These are phyloP conservation scores for Gymnobelideus leadbeateri DNA, from an alignment of 2,113 vertebrate species.

Conservation along the genomic window DNA sequence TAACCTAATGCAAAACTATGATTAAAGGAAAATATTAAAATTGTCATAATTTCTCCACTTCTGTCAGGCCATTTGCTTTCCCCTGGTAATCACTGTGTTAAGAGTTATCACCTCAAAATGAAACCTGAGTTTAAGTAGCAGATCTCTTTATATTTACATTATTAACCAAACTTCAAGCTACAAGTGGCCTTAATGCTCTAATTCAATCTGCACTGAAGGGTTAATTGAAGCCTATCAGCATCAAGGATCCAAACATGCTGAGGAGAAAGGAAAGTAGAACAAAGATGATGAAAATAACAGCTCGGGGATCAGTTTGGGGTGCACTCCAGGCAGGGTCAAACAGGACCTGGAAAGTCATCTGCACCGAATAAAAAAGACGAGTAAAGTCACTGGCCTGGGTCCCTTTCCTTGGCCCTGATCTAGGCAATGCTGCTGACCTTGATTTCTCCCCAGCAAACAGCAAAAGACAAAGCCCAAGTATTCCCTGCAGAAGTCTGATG, in stretches of 20 bases:
- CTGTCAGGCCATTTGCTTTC: background rate
- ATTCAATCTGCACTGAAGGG: background rate
- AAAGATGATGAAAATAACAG: background rate
- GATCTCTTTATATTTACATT: background rate
- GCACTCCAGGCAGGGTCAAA: background rate
- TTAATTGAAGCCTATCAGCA: background rate
- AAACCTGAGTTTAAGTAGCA: background rate
- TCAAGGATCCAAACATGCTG: background rate
- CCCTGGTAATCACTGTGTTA: background rate
- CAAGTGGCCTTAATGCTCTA: background rate
- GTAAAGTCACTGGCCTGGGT: background rate
- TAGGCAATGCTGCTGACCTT: background rate
- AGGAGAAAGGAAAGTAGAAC: background rate
- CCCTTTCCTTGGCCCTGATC: background rate
- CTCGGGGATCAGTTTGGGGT: background rate
- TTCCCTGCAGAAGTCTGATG: background rate
- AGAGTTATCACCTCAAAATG: background rate
- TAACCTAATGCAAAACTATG: background rate
- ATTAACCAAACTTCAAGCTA: background rate
- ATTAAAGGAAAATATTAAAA: background rate
- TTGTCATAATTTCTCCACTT: background rate
- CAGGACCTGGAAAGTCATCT: background rate
- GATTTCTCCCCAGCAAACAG: background rate
- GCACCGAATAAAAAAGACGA: background rate
- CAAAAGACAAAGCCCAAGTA: background rate